phyloP scores from a whole-genome alignment of 2,888 invertebrate genomes.

The Mamestra brassicae region DNA sequence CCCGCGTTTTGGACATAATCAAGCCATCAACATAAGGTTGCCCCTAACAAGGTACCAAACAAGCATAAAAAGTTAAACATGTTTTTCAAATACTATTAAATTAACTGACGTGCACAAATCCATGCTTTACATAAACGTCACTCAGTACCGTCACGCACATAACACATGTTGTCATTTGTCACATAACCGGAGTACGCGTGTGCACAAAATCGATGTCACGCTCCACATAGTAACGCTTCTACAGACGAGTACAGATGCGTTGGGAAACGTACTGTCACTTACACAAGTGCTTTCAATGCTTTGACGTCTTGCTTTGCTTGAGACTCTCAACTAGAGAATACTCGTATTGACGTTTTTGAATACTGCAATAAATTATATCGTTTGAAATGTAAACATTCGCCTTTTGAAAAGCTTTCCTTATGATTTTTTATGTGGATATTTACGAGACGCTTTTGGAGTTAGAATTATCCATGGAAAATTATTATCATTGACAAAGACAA shows the following conservation, averaged over 20 bases:
- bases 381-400: neutral
- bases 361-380: neutral
- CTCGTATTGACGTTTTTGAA: slow-evolving; percentile 2
- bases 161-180: slow-evolving; percentile 61
- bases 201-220: slow-evolving; percentile 79
- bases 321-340: neutral
- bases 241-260: slow-evolving; percentile 69
- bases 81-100: neutral
- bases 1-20: no score
- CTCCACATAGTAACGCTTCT: slow-evolving; percentile 76
- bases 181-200: slow-evolving; percentile 62
- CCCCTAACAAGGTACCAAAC: neutral
- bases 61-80: neutral
- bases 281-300: slow-evolving; percentile 40
- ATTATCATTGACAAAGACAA: neutral
- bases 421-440: neutral
- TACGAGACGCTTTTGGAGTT: neutral
- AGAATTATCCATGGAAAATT: neutral
- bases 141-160: slow-evolving; percentile 30
- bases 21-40: neutral
- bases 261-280: slow-evolving; percentile 51
- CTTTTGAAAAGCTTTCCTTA: neutral
- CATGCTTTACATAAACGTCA: slow-evolving; percentile 38
- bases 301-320: slow-evolving; percentile 1
- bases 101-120: neutral